These are phyloP conservation scores for Amphiprion percula DNA, from an alignment of 2,113 vertebrate genomes.

Conservation along the genomic window DNA sequence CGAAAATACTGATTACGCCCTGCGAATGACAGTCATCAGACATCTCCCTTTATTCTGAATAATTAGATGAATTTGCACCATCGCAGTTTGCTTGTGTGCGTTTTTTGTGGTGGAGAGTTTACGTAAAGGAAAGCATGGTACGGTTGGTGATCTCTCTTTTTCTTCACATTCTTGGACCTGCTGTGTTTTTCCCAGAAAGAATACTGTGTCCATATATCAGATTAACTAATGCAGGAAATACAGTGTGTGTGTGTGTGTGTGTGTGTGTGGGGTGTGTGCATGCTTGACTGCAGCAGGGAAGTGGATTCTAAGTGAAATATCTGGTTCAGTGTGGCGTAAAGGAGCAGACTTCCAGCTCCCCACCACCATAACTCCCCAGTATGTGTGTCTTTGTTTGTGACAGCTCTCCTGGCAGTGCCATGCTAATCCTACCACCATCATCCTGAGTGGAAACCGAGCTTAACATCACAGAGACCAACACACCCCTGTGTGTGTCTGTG, in stretches of 20 bases:
- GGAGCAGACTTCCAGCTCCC: slow-evolving; percentile 40
- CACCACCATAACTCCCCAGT: slow-evolving; percentile 42
- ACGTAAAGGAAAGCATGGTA: neutral
- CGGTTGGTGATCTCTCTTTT: slow-evolving; percentile 7
- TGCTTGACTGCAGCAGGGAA: slow-evolving; percentile 61
- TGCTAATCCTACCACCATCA: slow-evolving; percentile 34
- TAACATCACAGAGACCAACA: slow-evolving; percentile 25
- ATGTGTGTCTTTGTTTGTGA: slow-evolving; percentile 46
- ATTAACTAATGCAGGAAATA: slow-evolving; percentile 39
- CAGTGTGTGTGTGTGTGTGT: slow-evolving; percentile 26
- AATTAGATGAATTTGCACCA: neutral
- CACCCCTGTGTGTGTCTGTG: slow-evolving; percentile 7
- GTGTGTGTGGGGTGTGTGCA: slow-evolving; percentile 24
- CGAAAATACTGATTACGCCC: neutral
- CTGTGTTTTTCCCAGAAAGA: slow-evolving; percentile 38
- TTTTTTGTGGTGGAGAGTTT: neutral
- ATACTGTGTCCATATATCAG: slow-evolving; percentile 16
- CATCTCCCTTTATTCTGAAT: neutral
- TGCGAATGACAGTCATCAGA: no score
- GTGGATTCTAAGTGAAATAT: slow-evolving; percentile 76
- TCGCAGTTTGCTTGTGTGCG: neutral
- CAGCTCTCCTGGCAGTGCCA: slow-evolving; percentile 57
- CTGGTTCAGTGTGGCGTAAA: slow-evolving; percentile 70
- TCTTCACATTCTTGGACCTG: slow-evolving; percentile 28
- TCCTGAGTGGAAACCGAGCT: slow-evolving; percentile 43